Evolutionary conservation across 2,797 vertebrate species (phyloP).

Genomic region (Fundulus diaphanus): DNA sequence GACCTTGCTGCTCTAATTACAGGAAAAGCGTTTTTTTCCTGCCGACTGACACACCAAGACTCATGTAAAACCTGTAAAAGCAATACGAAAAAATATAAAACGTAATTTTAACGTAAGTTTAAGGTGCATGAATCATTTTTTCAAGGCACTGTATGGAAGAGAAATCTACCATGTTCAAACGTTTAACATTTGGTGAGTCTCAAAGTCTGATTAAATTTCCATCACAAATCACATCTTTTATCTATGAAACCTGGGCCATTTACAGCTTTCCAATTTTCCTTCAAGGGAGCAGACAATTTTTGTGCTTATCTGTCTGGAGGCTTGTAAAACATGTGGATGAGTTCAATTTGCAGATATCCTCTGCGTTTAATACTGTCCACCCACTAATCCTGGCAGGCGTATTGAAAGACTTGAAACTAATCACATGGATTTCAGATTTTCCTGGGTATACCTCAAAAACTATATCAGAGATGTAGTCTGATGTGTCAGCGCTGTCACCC

Average conservation of each 20-base stretch:
- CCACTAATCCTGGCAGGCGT: slow-evolving; percentile 10
- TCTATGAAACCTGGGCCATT: neutral
- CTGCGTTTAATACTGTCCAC: slow-evolving; percentile 4
- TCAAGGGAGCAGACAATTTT: neutral
- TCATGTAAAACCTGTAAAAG: too few relatives aligned
- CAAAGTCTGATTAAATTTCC: neutral
- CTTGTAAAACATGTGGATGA: neutral
- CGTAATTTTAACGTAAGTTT: too few relatives aligned
- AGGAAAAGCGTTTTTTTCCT: too few relatives aligned
- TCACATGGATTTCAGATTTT: slow-evolving; percentile 16
- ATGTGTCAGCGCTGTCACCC: neutral
- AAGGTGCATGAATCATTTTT: too few relatives aligned
- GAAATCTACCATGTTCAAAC: neutral
- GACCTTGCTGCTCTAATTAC: too few relatives aligned
- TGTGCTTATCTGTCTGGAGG: neutral
- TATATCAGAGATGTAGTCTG: neutral
- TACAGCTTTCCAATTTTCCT: neutral
- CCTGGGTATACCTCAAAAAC: too few relatives aligned
- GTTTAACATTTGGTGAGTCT: neutral
- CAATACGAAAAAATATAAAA: too few relatives aligned
- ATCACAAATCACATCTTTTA: neutral
- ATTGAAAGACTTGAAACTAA: slow-evolving; percentile 13
- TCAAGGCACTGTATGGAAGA: neutral
- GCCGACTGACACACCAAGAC: too few relatives aligned
- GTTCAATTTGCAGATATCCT: neutral